These are phyloP conservation scores for Drosophila monieri DNA, from an alignment of 2,888 invertebrate species.

Conservation along the genomic window DNA sequence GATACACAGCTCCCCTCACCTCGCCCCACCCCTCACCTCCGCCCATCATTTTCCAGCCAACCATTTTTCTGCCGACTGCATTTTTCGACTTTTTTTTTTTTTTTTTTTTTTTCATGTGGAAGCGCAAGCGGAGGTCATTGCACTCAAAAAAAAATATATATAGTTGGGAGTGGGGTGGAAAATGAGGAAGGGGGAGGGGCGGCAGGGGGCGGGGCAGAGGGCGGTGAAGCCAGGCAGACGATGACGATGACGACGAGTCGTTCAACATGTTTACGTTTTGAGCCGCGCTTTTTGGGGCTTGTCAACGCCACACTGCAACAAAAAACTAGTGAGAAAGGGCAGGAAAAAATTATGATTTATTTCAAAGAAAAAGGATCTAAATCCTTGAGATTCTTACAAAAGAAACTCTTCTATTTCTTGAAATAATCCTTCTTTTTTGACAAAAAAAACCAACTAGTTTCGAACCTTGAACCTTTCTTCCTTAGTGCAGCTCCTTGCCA, in stretches of 20 bases:
- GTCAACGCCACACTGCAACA: slow-evolving; percentile 49
- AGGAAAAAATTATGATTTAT: not conserved
- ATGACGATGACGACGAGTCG: slow-evolving; percentile 13
- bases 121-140: slow-evolving; percentile 28
- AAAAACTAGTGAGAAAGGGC: not conserved
- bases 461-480: not conserved
- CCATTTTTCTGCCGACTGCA: slow-evolving; percentile 26
- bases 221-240: slow-evolving; percentile 20
- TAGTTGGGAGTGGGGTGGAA: slow-evolving; percentile 1
- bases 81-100: slow-evolving; percentile 26
- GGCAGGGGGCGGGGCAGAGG: not conserved
- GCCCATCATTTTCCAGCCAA: slow-evolving; percentile 27
- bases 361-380: no score
- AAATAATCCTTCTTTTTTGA: no score
- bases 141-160: slow-evolving; percentile 21
- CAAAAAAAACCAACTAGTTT: no score
- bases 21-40: slow-evolving; percentile 5
- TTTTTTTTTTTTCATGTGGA: slow-evolving; percentile 9
- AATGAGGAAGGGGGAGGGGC: not conserved
- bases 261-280: slow-evolving; percentile 66
- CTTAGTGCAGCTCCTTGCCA: not conserved
- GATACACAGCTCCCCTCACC: not conserved
- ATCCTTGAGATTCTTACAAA: not conserved
- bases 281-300: slow-evolving; percentile 72
- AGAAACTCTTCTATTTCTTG: not conserved